A percentile compares a stretch with the other conserved stretches of the same genome.
Conservation (phyloP, 2,888 invertebrate genomes). For the Crepidodera aurea region DNA sequence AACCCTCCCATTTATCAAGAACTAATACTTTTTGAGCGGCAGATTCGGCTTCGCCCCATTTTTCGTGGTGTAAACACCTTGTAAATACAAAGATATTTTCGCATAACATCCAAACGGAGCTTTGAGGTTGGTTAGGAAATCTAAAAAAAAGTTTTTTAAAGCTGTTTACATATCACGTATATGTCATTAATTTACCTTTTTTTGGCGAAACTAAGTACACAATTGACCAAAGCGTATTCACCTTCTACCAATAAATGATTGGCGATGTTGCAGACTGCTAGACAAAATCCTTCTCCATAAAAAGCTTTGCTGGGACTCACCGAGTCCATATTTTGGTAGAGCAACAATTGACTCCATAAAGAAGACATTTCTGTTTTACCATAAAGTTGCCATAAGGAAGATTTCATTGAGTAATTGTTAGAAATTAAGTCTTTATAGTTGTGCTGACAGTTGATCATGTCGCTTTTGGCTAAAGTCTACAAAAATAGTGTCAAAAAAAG, state of each 20-base stretch:
- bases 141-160: not conserved
- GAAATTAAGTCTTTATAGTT: conserved; percentile 83
- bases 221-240: conserved; percentile 66
- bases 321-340: conserved; percentile 77
- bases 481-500: too few relatives aligned
- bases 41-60: conserved; percentile 75
- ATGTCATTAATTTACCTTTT: conserved; percentile 47
- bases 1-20: conserved; percentile 73
- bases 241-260: conserved; percentile 65
- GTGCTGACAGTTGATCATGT: conserved; percentile 85
- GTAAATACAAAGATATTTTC: conserved; percentile 65
- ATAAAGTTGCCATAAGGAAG: conserved; percentile 87
- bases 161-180: too few relatives aligned
- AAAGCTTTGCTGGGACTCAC: conserved; percentile 57
- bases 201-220: conserved; percentile 70
- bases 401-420: conserved; percentile 81
- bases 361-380: conserved; percentile 88
- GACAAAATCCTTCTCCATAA: conserved; percentile 74
- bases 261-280: conserved; percentile 74
- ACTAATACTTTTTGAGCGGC: conserved; percentile 74
- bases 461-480: conserved; percentile 79
- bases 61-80: conserved; percentile 62
- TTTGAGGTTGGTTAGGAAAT: conserved; percentile 71
- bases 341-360: conserved; percentile 79
- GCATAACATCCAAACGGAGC: conserved; percentile 73